Conservation (phyloP, 2,797 vertebrate genomes). For the Clarias pachynema region DNA sequence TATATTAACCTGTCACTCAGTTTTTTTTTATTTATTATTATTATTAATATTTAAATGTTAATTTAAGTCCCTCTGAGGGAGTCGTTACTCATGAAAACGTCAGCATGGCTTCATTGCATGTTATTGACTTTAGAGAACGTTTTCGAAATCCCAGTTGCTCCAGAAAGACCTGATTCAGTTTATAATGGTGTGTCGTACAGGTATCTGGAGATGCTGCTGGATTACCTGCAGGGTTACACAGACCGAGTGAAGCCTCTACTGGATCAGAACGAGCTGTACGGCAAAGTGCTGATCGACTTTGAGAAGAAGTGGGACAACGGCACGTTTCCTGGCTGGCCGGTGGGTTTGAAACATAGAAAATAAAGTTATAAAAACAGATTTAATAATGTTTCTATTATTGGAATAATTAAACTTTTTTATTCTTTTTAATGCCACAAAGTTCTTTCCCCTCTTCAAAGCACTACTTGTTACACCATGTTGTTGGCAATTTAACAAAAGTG, state of each 20-base stretch:
- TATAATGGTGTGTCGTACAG: slow-evolving; percentile 64
- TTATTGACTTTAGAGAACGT: not conserved
- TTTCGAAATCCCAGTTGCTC: not conserved
- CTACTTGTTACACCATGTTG: too few relatives aligned
- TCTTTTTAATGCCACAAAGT: too few relatives aligned
- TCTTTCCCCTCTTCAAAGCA: too few relatives aligned
- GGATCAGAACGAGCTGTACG: slow-evolving; percentile 97
- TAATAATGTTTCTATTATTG: too few relatives aligned
- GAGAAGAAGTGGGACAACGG: slow-evolving; percentile 98
- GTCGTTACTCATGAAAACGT: not conserved
- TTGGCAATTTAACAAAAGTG: too few relatives aligned
- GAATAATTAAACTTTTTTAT: too few relatives aligned
- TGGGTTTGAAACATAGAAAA: slow-evolving; percentile 64
- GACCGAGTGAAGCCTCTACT: slow-evolving; percentile 92
- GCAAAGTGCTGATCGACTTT: slow-evolving; percentile 92
- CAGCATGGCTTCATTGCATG: too few relatives aligned
- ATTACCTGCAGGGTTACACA: slow-evolving; percentile 96
- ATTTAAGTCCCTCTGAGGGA: not conserved
- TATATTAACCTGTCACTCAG: not conserved
- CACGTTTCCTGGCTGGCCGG: slow-evolving; percentile 95
- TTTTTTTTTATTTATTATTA: too few relatives aligned
- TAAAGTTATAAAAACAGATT: too few relatives aligned
- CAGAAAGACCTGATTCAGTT: not conserved
- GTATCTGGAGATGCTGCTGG: slow-evolving; percentile 95
- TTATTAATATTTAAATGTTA: too few relatives aligned